Conservation (phyloP, 2,888 invertebrate species). For the Agonopterix subpropinquella region DNA sequence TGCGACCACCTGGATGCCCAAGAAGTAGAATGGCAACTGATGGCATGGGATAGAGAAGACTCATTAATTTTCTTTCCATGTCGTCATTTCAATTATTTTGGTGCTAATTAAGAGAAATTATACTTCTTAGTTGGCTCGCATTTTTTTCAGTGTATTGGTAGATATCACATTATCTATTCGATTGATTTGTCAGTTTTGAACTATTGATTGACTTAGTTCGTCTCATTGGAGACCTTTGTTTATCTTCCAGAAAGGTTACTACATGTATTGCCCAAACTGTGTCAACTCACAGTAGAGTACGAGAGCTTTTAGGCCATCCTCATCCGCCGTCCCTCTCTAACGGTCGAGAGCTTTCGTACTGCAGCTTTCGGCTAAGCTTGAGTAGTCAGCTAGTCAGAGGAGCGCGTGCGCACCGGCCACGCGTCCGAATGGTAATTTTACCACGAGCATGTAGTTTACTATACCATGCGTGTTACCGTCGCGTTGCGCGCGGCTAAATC, state of each 20-base stretch:
- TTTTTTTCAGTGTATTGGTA: no score
- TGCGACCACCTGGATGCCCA: no score
- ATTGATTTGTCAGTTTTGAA: no score
- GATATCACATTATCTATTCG: no score
- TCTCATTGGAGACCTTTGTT: no score
- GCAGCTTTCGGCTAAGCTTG: conserved; percentile 40
- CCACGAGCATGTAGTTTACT: conserved; percentile 3
- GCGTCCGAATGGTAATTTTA: conserved; percentile 22
- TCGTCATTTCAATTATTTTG: no score
- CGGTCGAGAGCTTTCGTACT: conserved; percentile 48
- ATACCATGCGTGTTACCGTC: conserved; percentile 7
- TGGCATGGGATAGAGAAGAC: no score
- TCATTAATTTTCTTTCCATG: no score
- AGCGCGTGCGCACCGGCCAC: conserved; percentile 62
- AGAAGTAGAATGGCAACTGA: no score
- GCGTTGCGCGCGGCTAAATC: conserved; percentile 29
- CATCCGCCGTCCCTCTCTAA: conserved; percentile 41
- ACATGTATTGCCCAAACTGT: not conserved
- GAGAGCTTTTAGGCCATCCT: conserved; percentile 35
- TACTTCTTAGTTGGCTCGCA: no score
- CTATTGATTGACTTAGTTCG: no score
- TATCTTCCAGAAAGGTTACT: not conserved
- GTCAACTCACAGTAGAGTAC: not conserved
- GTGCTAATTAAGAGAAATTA: no score
- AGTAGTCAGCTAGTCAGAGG: conserved; percentile 45